Percentiles rank a stretch among this genome's conserved stretches.
phyloP scores from a whole-genome alignment of 2,888 invertebrate species.

The Lymantria dispar region DNA sequence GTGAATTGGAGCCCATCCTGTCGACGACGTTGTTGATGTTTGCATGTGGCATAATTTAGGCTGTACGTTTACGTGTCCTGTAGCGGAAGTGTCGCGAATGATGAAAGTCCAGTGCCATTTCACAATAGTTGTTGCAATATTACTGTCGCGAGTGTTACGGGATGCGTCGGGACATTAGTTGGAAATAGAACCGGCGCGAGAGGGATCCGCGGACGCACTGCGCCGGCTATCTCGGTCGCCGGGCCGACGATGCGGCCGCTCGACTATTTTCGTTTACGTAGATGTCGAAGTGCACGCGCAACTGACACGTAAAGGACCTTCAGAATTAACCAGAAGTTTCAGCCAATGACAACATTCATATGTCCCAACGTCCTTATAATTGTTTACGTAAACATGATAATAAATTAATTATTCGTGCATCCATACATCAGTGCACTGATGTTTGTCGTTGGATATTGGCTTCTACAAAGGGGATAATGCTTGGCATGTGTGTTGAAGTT shows the following conservation, averaged over 20 bases:
- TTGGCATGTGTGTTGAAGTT: too few relatives aligned
- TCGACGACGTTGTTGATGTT: slow-evolving; percentile 37
- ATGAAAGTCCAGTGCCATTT: slow-evolving; percentile 78
- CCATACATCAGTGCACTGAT: too few relatives aligned
- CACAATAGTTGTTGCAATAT: slow-evolving; percentile 65
- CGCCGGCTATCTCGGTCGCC: slow-evolving; percentile 79
- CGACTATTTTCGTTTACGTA: slow-evolving; percentile 80
- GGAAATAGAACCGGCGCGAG: slow-evolving; percentile 80
- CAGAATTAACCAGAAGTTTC: slow-evolving; percentile 42
- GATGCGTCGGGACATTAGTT: slow-evolving; percentile 71
- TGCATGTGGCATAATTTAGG: slow-evolving; percentile 65
- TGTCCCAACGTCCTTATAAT: slow-evolving; percentile 13
- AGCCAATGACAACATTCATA: slow-evolving; percentile 42
- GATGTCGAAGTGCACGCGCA: slow-evolving; percentile 77
- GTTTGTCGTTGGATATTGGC: too few relatives aligned
- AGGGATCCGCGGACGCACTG: slow-evolving; percentile 76
- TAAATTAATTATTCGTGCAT: too few relatives aligned
- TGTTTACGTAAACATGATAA: neutral
- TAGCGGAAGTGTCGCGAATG: slow-evolving; percentile 69
- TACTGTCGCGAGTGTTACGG: slow-evolving; percentile 64
- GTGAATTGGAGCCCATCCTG: slow-evolving; percentile 41
- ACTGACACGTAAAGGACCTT: slow-evolving; percentile 69
- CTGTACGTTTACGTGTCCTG: slow-evolving; percentile 67
- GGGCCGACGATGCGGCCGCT: slow-evolving; percentile 65
- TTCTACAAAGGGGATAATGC: too few relatives aligned